Base-by-base conservation (phyloP, 2,888 invertebrate species). In the Plusia festucae region DNA sequence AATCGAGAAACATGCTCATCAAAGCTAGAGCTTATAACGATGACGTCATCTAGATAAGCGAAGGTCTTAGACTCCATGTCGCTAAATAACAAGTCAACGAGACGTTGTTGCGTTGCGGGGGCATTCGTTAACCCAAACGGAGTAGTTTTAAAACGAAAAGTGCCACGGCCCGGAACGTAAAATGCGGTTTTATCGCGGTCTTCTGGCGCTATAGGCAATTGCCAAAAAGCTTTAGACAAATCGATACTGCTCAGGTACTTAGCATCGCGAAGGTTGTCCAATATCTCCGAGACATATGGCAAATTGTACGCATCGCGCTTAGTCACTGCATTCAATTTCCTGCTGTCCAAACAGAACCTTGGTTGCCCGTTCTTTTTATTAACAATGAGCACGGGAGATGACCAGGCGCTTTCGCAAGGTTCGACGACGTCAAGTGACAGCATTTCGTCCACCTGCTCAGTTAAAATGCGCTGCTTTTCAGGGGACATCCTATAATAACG, bases 221-320 rank as follows among this genome's bases (percentile, higher is more conserved):
- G 24, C 24, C 24, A 24, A 24, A 24, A 24, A 6, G 4, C 6
- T 24, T 24, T 24, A 4, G 24, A 24, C 6, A 24, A 6, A 24
- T 24, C 24, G 2, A 24, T 4, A 24, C 24, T 24, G 2, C 4
- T 24, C 6, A 24, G 6, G 6, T 24, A 82, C 8, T 60, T 66
- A 15, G 82, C 82, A 51, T 84, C 79, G 0, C 70, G 53, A 2
- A 83, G 49, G 24, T 82, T 82, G 20, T 83, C 82, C 9, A 84
- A 49, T 27, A 83, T 84, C 55, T 82, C 80, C 0, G 79, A 69
- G 0, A 84, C 54, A 56, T 78, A 78, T 5, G 78, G 79, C 2
- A 78, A 53, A 32, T 46, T 71, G 18, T 80, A 61, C 0, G 68
- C 68, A 24, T 76, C 71, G 49, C 61, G 61, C 24, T 63, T 73